Evolutionary conservation across 2,797 vertebrate species (phyloP), one percentile per base, ranked within the genome.

Genomic region (Eleutherodactylus coqui): DNA sequence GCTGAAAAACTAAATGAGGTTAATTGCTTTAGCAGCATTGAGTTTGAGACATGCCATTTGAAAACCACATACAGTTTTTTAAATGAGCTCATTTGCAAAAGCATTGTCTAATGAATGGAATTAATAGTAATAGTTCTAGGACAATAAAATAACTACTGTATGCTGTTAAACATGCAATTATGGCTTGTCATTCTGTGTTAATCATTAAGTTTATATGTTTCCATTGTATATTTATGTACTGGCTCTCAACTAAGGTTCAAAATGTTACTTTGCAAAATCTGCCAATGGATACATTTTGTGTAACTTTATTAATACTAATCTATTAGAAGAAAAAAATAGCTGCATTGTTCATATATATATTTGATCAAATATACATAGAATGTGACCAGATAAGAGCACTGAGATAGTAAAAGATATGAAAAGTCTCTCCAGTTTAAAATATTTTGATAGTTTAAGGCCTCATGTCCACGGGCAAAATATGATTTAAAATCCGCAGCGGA

Each of bases 61-160:
- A 82, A 75, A 55, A 45, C 47, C 5, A 58, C 49, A 55, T 73
- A 78, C 49, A 69, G 38, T 60, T 83, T 79, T 72, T 60, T 82
- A 84, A 83, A 84, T 83, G 49, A 84, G 64, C 60, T 83, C 60
- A 49, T 47, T 83, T 49, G 80, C 85, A 83, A 60, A 86, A 47
- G 27, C 67, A 47, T 70, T 27, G 64, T 21, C 29, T 62, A 87
- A 34, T 51, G 51, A 79, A 32, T 36, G 79, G 38, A 55, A 51
- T 32, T 83, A 83, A 87, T 87, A 83, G 64, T 62, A 58, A 3
- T 36, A 79, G 75, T 14, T 83, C 27, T 58, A 87, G 51, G 73
- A 47, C 29, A 45, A 83, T 51, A 70, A 55, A 43, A 77, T 47
- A 58, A 60, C 51, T 83, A 45, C 19, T 49, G 60, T 64, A 83